A percentile compares a stretch with the other conserved stretches of the same genome.
phyloP scores from a whole-genome alignment of 2,113 vertebrate genomes.

The Lota lota region DNA sequence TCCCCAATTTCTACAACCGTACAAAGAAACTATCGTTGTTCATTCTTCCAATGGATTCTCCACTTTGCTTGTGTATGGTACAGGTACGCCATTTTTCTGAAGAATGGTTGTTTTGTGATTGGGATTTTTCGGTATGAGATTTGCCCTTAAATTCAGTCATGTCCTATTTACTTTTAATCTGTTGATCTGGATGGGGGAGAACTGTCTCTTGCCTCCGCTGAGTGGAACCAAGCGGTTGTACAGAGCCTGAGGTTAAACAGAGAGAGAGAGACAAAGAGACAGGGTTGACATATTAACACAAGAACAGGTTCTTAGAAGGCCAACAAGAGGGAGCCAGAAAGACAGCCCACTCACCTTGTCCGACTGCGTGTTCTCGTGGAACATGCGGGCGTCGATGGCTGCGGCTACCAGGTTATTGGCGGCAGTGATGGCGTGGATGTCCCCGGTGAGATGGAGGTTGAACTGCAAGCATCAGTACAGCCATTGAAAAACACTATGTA shows the following conservation, averaged over 20 bases:
- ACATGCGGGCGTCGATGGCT: constrained; percentile 90
- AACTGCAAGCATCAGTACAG: constrained; percentile 75
- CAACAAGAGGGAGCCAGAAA: not conserved
- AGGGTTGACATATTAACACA: not conserved
- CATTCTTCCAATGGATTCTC: too few species aligned
- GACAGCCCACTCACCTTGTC: constrained; percentile 80
- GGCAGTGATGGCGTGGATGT: constrained; percentile 97
- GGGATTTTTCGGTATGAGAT: not conserved
- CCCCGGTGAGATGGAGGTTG: constrained; percentile 97
- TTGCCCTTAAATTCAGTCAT: not conserved
- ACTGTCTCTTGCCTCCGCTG: constrained; percentile 78
- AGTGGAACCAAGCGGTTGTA: constrained; percentile 90
- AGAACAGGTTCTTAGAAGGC: not conserved
- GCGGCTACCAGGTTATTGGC: constrained; percentile 95
- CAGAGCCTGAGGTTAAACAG: constrained; percentile 72
- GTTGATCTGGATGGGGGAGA: constrained; percentile 88
- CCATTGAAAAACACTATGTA: not conserved
- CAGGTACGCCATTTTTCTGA: not conserved
- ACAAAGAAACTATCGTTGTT: not conserved
- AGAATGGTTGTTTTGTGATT: too few species aligned
- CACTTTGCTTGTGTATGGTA: not conserved
- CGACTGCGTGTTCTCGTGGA: constrained; percentile 90
- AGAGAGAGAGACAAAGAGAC: not conserved
- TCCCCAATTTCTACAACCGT: constrained; percentile 83
- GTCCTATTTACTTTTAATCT: constrained; percentile 80